Evolutionary conservation across 1,140 invertebrate species (phyloP).

Genomic region (Sinonovacula constricta): DNA sequence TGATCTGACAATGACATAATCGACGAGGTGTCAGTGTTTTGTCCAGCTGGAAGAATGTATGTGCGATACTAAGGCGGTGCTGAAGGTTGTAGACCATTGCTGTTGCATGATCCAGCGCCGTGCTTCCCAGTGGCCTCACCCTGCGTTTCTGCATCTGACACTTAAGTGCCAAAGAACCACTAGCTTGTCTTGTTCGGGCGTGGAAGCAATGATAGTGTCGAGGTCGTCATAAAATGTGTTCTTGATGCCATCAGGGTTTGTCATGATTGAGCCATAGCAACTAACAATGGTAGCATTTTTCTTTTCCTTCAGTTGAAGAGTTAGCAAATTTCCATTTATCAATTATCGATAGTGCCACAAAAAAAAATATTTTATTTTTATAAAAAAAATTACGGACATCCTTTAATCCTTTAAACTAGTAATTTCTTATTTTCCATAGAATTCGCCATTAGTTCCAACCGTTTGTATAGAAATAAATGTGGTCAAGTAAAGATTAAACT

Average conservation of each 20-base stretch:
- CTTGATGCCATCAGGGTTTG: slow-evolving; percentile 34
- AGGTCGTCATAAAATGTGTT: slow-evolving; percentile 32
- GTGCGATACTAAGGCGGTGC: slow-evolving; percentile 54
- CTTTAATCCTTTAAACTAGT: too few species aligned
- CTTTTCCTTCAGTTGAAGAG: too few species aligned
- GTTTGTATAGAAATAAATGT: too few species aligned
- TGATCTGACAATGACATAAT: slow-evolving; percentile 51
- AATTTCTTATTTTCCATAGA: too few species aligned
- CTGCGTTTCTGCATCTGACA: slow-evolving; percentile 13
- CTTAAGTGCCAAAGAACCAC: slow-evolving; percentile 27
- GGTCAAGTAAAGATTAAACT: too few species aligned
- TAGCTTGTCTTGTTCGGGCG: background rate
- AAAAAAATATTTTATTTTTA: too few species aligned
- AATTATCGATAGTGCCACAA: too few species aligned
- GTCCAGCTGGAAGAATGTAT: slow-evolving; percentile 49
- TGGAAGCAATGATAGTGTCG: slow-evolving; percentile 18
- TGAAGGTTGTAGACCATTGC: slow-evolving; percentile 46
- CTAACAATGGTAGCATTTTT: slow-evolving; percentile 23
- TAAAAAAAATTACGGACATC: too few species aligned
- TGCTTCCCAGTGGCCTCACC: slow-evolving; percentile 51
- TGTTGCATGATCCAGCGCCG: slow-evolving; percentile 54
- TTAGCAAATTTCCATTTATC: too few species aligned
- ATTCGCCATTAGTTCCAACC: too few species aligned
- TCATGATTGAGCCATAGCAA: slow-evolving; percentile 22
- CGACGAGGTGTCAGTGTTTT: slow-evolving; percentile 51